Evolutionary conservation across 1,140 invertebrate genomes (phyloP), one percentile per base, ranked within the genome.

Genomic region (Cotesia typhae): DNA sequence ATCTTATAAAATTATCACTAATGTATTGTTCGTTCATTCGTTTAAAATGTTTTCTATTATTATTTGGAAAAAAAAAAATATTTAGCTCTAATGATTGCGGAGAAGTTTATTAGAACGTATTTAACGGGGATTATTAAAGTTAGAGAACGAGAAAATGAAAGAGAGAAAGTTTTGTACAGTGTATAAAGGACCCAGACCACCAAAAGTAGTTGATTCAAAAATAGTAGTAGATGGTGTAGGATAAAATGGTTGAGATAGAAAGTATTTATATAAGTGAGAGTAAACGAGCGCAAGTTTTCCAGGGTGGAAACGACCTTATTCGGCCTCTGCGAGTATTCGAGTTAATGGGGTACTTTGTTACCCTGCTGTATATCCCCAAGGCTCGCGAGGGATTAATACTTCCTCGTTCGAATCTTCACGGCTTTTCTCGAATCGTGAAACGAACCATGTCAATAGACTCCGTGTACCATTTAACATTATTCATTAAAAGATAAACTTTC

Each of bases 321-420:
- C 63, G 12, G 35, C 61, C 53, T 73, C 47, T 59, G 55, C 57
- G 64, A 76, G 68, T 74, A 73, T 72, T 75, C 72, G 17, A 76
- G 75, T 74, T 80, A 80, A 80, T 80, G 75, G 77, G 71, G 74
- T 74, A 77, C 76, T 80, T 80, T 76, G 79, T 79, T 77, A 78
- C 66, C 59, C 73, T 70, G 5, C 9, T 64, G 72, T 73, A 72
- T 63, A 57, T 74, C 76, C 70, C 63, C 52, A 17, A 74, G 74
- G 74, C 75, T 76, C 69, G 60, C 28, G 14, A 36, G 64, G 77
- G 73, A 80, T 80, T 79, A 79, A 77, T 76, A 74, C 80, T 81
- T 81, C 74, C 81, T 76, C 74, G 74, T 79, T 77, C 63, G 76
- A 76, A 79, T 70, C 76, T 75, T 75, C 76, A 75, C 78, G 59